These are phyloP conservation scores for Zaprionus nigranus DNA, from an alignment of 1,140 invertebrate genomes.

Conservation along the genomic window DNA sequence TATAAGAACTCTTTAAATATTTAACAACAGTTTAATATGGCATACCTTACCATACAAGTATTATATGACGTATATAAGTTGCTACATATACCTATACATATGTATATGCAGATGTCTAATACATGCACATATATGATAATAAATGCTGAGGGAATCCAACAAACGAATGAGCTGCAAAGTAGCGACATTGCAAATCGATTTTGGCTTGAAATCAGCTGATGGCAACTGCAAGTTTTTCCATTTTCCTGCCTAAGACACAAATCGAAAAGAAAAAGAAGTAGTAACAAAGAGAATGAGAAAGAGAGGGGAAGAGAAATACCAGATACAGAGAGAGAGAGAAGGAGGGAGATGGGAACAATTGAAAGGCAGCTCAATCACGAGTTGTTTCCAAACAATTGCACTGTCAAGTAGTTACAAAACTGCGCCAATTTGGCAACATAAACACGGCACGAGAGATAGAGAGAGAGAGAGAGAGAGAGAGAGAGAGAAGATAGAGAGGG, in stretches of 20 bases:
- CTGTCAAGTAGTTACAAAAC: slow-evolving; percentile 80
- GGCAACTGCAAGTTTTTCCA: slow-evolving; percentile 12
- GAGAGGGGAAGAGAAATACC: neutral
- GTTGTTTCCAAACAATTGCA: slow-evolving; percentile 83
- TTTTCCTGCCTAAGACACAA: neutral
- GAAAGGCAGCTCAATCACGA: slow-evolving; percentile 70
- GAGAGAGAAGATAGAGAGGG: neutral
- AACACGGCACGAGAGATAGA: slow-evolving; percentile 20
- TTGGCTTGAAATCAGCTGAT: neutral
- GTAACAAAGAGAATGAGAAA: neutral
- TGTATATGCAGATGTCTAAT: no score
- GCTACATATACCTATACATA: no score
- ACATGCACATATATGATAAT: no score
- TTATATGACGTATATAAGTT: no score
- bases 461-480: no score
- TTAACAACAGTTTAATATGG: neutral
- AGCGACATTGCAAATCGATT: neutral
- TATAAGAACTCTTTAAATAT: neutral
- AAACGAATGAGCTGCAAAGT: neutral
- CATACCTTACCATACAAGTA: neutral
- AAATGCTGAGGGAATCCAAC: no score
- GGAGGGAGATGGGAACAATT: slow-evolving; percentile 14
- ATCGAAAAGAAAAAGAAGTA: neutral
- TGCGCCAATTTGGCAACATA: slow-evolving; percentile 50
- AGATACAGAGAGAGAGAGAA: neutral